Conservation (phyloP, 2,888 invertebrate species). For the Lucinisca nassula region DNA sequence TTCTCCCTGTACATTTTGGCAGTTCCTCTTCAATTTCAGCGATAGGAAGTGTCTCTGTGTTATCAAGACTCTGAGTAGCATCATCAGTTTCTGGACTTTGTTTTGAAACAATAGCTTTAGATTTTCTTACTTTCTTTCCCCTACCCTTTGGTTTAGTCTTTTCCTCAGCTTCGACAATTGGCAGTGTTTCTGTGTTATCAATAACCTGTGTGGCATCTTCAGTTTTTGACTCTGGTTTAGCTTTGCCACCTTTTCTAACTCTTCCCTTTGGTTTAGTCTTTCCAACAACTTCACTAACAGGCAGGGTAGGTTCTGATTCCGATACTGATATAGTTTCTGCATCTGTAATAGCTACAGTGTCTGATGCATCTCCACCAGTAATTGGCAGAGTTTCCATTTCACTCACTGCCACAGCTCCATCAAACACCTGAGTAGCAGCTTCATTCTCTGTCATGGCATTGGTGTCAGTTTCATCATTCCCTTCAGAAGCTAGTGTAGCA, state of each 20-base stretch:
- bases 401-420: conserved; percentile 29
- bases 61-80: neutral
- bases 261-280: conserved; percentile 3
- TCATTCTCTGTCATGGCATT: conserved; percentile 18
- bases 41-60: neutral
- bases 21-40: neutral
- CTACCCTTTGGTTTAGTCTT: conserved; percentile 3
- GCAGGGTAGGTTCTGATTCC: neutral
- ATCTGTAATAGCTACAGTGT: neutral
- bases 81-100: neutral
- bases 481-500: conserved; percentile 37
- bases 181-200: neutral
- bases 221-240: neutral
- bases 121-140: neutral
- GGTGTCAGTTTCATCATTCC: conserved; percentile 29
- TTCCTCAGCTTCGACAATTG: neutral
- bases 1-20: neutral
- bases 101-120: neutral
- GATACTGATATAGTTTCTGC: neutral
- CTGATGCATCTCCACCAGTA: neutral
- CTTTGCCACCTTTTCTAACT: conserved; percentile 3
- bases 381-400: conserved; percentile 10
- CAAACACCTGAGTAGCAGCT: conserved; percentile 58
- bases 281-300: neutral
- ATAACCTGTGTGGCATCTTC: neutral